Evolutionary conservation across 2,888 invertebrate genomes (phyloP), one percentile per base, ranked within the genome.

Genomic region (Oithona nana): DNA sequence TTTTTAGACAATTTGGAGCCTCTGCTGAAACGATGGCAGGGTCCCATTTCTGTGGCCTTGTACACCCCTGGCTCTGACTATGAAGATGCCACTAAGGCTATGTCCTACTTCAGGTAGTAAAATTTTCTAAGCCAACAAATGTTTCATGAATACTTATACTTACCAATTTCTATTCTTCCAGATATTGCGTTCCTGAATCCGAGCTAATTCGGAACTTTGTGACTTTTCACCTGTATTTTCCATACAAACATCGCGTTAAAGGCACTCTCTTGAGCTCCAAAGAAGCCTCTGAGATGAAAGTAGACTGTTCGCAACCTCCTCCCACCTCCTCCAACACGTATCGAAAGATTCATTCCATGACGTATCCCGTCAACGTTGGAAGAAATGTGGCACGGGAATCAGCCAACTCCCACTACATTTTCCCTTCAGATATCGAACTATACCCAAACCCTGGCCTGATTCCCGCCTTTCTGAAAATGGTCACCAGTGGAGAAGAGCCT

Each of bases 361-460:
- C 88, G 26, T 92, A 92, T 72, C 90, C 90, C 1, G 87, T 92
- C 63, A 92, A 92, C 73, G 86, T 89, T 8, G 89, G 87, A 0
- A 78, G 90, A 31, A 90, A 90, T 73, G 79, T 90, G n/a, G 90
- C 90, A 0, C 78, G 90, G 55, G 86, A 87, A 69, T 79, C 82
- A 30, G 85, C 88, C 0, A 78, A 83, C 54, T 89, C 90, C 0
- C 82, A 86, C 71, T 90, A 80, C 72, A 79, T 90, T 51, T 78
- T 90, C 63, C 83, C 88, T 28, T 88, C 88, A 60, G 90, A 92
- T 72, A 88, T 90, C 69, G 90, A 92, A 73, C 79, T 92, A 63
- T 90, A 90, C 73, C 90, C 90, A 56, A 88, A 84, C 75, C 84
- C 86, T 8, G 81, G 84, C 68, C 74, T 90, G 67, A 83, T 86